phyloP scores from a whole-genome alignment of 1,140 invertebrate genomes.

The Maconellicoccus hirsutus region DNA sequence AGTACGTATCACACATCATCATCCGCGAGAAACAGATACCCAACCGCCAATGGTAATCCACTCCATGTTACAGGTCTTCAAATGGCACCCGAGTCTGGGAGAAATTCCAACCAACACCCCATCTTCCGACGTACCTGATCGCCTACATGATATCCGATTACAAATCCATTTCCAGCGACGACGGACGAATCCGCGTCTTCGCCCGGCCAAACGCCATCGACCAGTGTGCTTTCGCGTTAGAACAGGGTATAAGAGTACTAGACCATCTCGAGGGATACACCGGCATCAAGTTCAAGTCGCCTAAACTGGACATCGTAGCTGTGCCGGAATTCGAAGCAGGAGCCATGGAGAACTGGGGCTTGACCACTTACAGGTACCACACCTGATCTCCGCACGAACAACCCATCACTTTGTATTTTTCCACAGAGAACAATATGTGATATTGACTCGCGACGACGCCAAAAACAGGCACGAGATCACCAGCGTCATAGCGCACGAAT shows the following conservation, averaged over 20 bases:
- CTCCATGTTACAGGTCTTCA: background rate
- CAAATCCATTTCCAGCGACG: constrained; percentile 23
- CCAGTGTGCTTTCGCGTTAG: constrained; percentile 33
- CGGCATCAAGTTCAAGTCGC: constrained; percentile 37
- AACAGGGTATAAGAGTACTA: constrained; percentile 35
- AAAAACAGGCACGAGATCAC: constrained; percentile 52
- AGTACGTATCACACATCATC: too few species aligned
- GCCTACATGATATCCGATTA: constrained; percentile 60
- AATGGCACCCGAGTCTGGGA: constrained; percentile 62
- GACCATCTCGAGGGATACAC: constrained; percentile 32
- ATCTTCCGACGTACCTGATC: constrained; percentile 66
- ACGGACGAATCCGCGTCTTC: constrained; percentile 39
- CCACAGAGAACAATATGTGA: constrained; percentile 47
- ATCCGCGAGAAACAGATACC: too few species aligned
- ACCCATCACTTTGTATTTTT: background rate
- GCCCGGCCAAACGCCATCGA: constrained; percentile 51
- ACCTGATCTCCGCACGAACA: background rate
- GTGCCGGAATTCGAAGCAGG: constrained; percentile 66
- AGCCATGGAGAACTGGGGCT: constrained; percentile 77
- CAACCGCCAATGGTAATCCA: too few species aligned
- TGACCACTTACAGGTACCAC: constrained; percentile 43
- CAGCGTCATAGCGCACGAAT: constrained; percentile 62
- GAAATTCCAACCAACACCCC: constrained; percentile 60
- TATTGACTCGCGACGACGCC: constrained; percentile 52
- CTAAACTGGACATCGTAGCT: constrained; percentile 49